A percentile compares a stretch with the other conserved stretches of the same genome.
Conservation (phyloP, 2,797 vertebrate genomes). For the Pipistrellus nathusii region DNA sequence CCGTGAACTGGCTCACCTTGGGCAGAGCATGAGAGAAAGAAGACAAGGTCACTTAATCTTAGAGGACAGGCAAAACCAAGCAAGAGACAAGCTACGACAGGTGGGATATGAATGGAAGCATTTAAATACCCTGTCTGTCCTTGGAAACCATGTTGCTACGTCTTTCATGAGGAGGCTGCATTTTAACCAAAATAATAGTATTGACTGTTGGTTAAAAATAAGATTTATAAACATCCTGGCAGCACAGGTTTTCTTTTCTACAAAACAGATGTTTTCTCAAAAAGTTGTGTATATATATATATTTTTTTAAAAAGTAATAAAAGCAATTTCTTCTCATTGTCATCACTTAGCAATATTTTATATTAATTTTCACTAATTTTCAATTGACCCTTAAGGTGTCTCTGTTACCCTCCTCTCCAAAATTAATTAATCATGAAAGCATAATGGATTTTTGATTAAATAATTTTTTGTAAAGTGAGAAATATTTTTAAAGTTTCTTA, state of each 20-base stretch:
- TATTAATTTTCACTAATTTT: constrained; percentile 6
- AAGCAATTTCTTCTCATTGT: neutral
- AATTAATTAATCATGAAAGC: constrained; percentile 27
- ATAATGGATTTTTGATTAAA: neutral
- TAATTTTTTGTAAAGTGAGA: neutral
- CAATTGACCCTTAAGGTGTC: neutral
- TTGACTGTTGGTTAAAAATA: neutral
- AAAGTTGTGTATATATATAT: neutral
- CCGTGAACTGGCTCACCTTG: neutral
- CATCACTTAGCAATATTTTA: neutral
- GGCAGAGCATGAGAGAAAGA: neutral
- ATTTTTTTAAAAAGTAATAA: neutral
- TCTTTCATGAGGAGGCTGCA: neutral
- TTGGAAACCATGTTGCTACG: neutral
- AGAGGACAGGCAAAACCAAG: constrained; percentile 16
- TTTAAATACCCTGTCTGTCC: neutral
- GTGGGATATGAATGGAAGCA: neutral
- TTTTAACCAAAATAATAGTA: neutral
- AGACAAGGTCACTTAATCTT: neutral
- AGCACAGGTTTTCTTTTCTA: neutral
- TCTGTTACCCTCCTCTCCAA: neutral
- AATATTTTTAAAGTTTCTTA: constrained; percentile 31
- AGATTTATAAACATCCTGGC: neutral
- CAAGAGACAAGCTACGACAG: neutral
- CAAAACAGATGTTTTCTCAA: neutral